phyloP scores from a whole-genome alignment of 2,797 vertebrate genomes.

The Clarias laeviceps region DNA sequence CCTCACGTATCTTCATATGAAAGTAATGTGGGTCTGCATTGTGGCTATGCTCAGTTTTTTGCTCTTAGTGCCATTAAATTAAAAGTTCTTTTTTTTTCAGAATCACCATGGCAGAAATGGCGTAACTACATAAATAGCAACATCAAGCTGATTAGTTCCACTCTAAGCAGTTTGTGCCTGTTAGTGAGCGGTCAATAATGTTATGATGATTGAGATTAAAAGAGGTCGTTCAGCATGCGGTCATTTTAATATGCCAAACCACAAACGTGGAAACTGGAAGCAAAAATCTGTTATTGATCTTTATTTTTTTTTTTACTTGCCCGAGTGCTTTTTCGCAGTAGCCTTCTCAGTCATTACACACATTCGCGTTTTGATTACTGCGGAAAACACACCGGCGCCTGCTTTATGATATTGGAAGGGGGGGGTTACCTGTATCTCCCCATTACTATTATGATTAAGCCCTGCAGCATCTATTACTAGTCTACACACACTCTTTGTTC shows the following conservation, averaged over 20 bases:
- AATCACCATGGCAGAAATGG: neutral
- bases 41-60: neutral
- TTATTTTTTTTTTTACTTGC: neutral
- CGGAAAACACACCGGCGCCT: neutral
- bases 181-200: neutral
- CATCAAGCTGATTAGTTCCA: slow-evolving; percentile 20
- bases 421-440: neutral
- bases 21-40: too few relatives aligned
- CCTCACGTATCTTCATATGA: neutral
- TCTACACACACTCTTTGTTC: neutral
- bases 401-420: neutral
- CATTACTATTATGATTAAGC: neutral
- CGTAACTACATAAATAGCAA: neutral
- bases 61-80: neutral
- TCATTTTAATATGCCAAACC: neutral
- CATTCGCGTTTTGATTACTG: neutral
- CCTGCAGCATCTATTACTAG: neutral
- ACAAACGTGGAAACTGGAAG: slow-evolving; percentile 1
- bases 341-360: neutral
- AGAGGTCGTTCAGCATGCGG: slow-evolving; percentile 9
- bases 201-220: neutral
- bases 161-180: slow-evolving; percentile 17
- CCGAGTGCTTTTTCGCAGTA: neutral
- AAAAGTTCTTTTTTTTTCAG: neutral
- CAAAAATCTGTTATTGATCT: slow-evolving; percentile 2